Evolutionary conservation across 2,113 vertebrate species (phyloP), one percentile per base, ranked within the genome.

Genomic region (Oryzias javanicus): DNA sequence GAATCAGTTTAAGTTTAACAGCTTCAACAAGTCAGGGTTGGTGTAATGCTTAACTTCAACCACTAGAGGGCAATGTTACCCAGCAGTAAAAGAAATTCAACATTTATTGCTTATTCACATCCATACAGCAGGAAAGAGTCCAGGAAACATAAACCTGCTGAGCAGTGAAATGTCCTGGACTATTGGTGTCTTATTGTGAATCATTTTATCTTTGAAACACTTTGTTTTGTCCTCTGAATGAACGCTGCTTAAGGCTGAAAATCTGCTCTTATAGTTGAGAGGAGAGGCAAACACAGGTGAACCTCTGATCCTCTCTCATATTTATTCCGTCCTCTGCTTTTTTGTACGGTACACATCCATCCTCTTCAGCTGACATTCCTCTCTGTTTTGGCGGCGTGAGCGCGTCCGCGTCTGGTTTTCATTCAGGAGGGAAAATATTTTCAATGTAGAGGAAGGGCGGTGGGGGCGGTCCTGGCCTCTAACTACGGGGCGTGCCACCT

Each of bases 41-140:
- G 8, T 70, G 82, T 64, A 69, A 4, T 72, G 51, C 19, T 68
- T 25, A 0, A 1, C 14, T 44, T 53, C 4, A 7, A 64, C 81
- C 90, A 84, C 82, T 80, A 88, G 91, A 79, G 82, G 70, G 78
- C 86, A 88, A 74, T 90, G 82, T 88, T 89, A 64, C 29, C 29
- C 22, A 79, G 68, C 6, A 5, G 40, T 4, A 42, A n/a, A 18
- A 14, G 48, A 22, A 49, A 41, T 61, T 68, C 61, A 67, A 55
- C 61, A 68, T 74, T 80, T 55, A 61, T 22, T 8, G n/a, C 48
- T 50, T 46, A 48, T 67, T 52, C 60, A 73, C 54, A 82, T 74
- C 44, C 46, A 62, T 63, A 79, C 15, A 12, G 27, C 35, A 45
- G 24, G 25, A 55, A 40, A 49, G 46, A 67, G 60, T 62, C 8